phyloP scores from a whole-genome alignment of 2,113 vertebrate genomes.

The Pteruthius melanotis region DNA sequence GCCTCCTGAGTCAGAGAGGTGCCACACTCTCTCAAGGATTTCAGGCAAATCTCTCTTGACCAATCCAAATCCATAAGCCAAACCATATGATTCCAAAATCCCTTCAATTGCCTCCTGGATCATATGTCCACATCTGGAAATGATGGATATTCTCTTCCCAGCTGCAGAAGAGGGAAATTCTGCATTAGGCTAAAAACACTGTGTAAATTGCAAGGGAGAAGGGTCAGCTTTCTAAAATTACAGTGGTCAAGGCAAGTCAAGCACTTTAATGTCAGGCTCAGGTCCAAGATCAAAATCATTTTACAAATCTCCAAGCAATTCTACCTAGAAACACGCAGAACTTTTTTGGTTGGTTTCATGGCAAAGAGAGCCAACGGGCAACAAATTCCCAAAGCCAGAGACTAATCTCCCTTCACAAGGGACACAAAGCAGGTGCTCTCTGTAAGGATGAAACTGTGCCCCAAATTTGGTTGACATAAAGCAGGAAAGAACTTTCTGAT shows the following conservation, averaged over 20 bases:
- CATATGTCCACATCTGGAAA: slow-evolving; percentile 48
- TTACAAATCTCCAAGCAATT: slow-evolving; percentile 22
- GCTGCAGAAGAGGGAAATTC: slow-evolving; percentile 45
- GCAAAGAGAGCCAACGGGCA: neutral
- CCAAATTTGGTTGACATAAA: neutral
- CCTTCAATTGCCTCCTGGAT: slow-evolving; percentile 43
- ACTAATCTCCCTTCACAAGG: slow-evolving; percentile 17
- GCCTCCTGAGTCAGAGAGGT: neutral
- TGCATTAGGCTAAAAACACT: neutral
- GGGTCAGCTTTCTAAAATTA: slow-evolving; percentile 41
- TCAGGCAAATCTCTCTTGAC: slow-evolving; percentile 6
- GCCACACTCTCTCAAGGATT: neutral
- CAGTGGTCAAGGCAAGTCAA: slow-evolving; percentile 3
- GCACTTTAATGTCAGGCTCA: slow-evolving; percentile 23
- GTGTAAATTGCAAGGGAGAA: slow-evolving; percentile 1
- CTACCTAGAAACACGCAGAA: neutral
- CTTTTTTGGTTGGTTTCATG: neutral
- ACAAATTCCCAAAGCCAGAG: neutral
- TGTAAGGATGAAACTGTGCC: neutral
- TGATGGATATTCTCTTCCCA: slow-evolving; percentile 8
- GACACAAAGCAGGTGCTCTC: slow-evolving; percentile 24
- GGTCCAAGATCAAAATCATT: slow-evolving; percentile 25
- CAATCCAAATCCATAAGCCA: slow-evolving; percentile 42
- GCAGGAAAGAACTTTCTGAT: slow-evolving; percentile 6
- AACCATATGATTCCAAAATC: slow-evolving; percentile 21